These are phyloP conservation scores for Cataglyphis rosenhaueri DNA, from an alignment of 2,888 invertebrate species.

Conservation along the genomic window DNA sequence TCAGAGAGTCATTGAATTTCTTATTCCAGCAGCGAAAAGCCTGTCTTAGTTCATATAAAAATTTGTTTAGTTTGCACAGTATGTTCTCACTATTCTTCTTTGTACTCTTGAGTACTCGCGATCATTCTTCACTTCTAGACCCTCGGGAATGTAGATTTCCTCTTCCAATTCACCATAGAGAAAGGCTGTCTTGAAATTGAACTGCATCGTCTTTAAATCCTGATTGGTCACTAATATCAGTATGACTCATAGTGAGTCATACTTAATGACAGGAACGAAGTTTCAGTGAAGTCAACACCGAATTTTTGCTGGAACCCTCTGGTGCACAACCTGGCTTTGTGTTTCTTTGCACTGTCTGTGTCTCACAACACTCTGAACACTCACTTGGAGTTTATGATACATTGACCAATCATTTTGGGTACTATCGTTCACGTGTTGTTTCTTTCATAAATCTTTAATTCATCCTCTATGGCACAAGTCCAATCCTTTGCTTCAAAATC, in stretches of 20 bases:
- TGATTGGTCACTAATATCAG: not conserved
- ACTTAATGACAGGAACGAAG: not conserved
- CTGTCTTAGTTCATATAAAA: not conserved
- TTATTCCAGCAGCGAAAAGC: not conserved
- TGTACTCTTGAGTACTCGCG: too few relatives aligned
- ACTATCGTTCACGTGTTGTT: too few relatives aligned
- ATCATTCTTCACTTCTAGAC: not conserved
- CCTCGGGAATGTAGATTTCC: not conserved
- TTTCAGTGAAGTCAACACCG: not conserved
- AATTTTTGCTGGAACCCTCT: not conserved
- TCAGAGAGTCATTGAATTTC: not conserved
- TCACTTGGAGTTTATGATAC: too few relatives aligned
- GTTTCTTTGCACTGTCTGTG: too few relatives aligned
- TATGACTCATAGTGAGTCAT: not conserved
- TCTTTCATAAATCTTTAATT: too few relatives aligned
- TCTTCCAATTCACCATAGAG: not conserved
- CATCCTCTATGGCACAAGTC: too few relatives aligned
- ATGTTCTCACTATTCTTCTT: not conserved
- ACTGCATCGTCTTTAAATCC: not conserved
- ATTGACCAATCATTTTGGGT: too few relatives aligned
- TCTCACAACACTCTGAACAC: too few relatives aligned
- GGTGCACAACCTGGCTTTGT: too few relatives aligned
- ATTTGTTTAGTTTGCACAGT: not conserved
- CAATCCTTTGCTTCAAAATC: too few relatives aligned
- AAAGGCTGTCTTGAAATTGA: not conserved